These are phyloP conservation scores for Bhutanitis thaidina DNA, from an alignment of 2,888 invertebrate species.

Conservation along the genomic window DNA sequence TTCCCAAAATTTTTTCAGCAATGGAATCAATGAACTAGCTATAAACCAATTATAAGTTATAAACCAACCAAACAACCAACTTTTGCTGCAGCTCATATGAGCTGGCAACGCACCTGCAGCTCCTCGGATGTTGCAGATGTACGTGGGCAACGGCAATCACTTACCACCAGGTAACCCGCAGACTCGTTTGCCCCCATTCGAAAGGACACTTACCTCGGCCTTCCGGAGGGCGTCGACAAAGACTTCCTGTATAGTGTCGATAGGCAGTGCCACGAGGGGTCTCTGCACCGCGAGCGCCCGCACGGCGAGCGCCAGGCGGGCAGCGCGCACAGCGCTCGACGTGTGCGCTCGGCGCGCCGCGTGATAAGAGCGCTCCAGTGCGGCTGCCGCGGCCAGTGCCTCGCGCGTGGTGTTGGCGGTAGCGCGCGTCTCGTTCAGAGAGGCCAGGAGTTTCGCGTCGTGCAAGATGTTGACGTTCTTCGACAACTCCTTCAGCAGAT, in stretches of 20 bases:
- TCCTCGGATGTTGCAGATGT: no score
- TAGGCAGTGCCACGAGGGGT: slow-evolving; percentile 70
- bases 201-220: slow-evolving; percentile 33
- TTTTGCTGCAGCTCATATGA: no score
- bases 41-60: no score
- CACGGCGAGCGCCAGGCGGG: slow-evolving; percentile 61
- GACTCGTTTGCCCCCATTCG: no score
- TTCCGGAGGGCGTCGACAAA: slow-evolving; percentile 62
- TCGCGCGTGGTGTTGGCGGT: slow-evolving; percentile 66
- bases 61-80: no score
- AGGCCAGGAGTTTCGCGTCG: slow-evolving; percentile 66
- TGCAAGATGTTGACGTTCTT: slow-evolving; percentile 63
- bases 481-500: slow-evolving; percentile 59
- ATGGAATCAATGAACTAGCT: no score
- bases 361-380: slow-evolving; percentile 50
- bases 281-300: slow-evolving; percentile 45
- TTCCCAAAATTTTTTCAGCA: no score
- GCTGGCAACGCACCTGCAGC: no score
- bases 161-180: no score
- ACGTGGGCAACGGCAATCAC: no score
- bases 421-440: slow-evolving; percentile 72
- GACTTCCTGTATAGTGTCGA: slow-evolving; percentile 65
- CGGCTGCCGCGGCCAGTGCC: slow-evolving; percentile 66
- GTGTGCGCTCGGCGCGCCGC: slow-evolving; percentile 29
- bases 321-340: slow-evolving; percentile 42